Evolutionary conservation across 2,797 vertebrate species (phyloP), one percentile per base, ranked within the genome.

Genomic region (Chaunax sp.): DNA sequence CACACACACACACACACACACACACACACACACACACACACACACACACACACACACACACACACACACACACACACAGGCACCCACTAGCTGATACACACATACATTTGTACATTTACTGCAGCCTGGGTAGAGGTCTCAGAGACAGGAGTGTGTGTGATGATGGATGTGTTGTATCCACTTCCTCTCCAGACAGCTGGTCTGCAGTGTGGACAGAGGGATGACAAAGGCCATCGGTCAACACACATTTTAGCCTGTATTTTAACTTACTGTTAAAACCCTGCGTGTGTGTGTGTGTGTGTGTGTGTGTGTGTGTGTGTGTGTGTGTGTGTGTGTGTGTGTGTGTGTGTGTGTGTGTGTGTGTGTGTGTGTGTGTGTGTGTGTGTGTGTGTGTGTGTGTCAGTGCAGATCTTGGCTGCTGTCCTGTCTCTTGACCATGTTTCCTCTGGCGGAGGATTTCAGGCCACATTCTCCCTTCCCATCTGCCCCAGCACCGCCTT

Each of bases 131-230:
- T 59, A 71, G 75, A 83, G 78, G 72, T 83, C 84, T 77, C 78
- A 25, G 69, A 81, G 85, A 89, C 84, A 70, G 72, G 78, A 77
- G 86, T 15, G 74, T 59, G 75, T 69, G 64, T 37, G 72, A 86
- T 92, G 91, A 92, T 92, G 88, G 88, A 92, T 92, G 89, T 80
- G 72, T 82, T 82, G 72, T 70, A 87, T 85, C 84, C 80, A 49
- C 81, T 81, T 84, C 45, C 52, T 89, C 52, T 89, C 78, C 75
- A 83, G 85, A 91, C 85, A 80, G 87, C 72, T 52, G 56, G 81
- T 84, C 84, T 83, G 83, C 78, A 71, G 72, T 62, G 77, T 75
- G 86, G 82, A 89, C 83, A 82, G 45, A 81, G 69, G 79, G 69
- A 79, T 56, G 52, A 46, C 10, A 43, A 79, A 85, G 83, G 85